Evolutionary conservation across 1,140 invertebrate species (phyloP), one percentile per base, ranked within the genome.

Genomic region (Drosophila nikananu): DNA sequence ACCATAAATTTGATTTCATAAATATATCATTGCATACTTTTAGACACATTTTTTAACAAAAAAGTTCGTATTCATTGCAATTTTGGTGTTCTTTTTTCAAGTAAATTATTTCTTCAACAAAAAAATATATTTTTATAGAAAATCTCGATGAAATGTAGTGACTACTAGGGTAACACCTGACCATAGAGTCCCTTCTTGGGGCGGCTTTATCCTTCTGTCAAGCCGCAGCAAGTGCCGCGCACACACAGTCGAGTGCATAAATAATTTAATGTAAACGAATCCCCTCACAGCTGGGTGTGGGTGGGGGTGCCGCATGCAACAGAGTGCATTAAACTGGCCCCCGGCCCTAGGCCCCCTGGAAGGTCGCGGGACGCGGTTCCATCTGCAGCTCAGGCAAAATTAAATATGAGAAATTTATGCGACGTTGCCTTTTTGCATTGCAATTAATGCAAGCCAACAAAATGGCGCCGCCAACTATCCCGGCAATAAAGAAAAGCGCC

Each of bases 381-480:
- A 84, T 86, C 82, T 84, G 81, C 67, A 68, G 72, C 80, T 80
- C 64, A 15, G 57, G 73, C 81, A 59, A 86, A 87, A 87, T 89
- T 89, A 87, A 87, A 87, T 87, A 89, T 81, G 84, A 89, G 84
- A 89, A 87, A 87, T 87, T 87, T 87, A 87, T 87, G 83, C 83
- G 86, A 83, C 77, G 81, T 49, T 83, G 84, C 77, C 72, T 83
- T 66, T 89, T 77, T 80, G 81, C 84, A 83, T 78, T 77, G 80
- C 83, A 87, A 89, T 86, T 86, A 86, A 86, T 87, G 83, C 76
- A 76, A 70, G 59, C 76, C 75, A 66, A 77, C 68, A 83, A 80
- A 83, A 83, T 70, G 81, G 55, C 63, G 46, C 42, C 71, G 64
- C 46, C 35, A 63, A 55, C 73, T 57, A 51, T 39, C 32, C 41